Conservation (phyloP, 2,113 vertebrate genomes). For the Butastur rufipennis region DNA sequence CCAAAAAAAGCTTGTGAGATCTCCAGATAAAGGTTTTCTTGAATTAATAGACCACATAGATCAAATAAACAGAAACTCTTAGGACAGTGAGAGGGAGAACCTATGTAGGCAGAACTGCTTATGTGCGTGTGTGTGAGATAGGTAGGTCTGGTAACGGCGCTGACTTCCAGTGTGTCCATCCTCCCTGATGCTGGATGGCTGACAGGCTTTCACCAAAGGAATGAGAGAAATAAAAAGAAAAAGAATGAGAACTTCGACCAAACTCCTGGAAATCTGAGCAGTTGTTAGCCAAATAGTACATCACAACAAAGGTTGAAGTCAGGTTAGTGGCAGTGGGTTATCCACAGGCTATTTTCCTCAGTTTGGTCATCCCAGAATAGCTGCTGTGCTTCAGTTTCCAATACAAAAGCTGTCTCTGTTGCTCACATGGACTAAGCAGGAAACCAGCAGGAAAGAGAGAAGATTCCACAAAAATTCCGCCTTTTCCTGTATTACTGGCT, state of each 20-base stretch:
- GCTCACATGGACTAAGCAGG: slow-evolving; percentile 36
- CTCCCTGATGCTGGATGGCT: not conserved
- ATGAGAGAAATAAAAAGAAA: not conserved
- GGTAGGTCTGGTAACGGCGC: fast-evolving
- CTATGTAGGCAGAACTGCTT: not conserved
- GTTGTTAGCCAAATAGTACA: not conserved
- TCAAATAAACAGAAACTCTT: not conserved
- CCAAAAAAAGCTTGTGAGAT: not conserved
- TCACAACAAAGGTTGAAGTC: not conserved
- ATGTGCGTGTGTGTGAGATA: fast-evolving
- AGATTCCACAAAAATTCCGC: slow-evolving; percentile 44
- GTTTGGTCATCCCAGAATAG: not conserved
- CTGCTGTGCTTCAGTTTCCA: not conserved
- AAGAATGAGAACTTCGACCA: not conserved
- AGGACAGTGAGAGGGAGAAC: not conserved
- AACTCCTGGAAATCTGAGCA: not conserved
- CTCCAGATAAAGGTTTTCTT: not conserved
- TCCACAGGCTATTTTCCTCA: not conserved
- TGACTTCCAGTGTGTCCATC: not conserved
- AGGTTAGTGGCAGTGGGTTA: not conserved
- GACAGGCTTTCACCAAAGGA: not conserved
- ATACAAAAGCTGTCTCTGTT: slow-evolving; percentile 37
- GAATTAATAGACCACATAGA: not conserved
- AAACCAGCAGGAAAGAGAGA: slow-evolving; percentile 46
- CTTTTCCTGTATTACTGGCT: slow-evolving; percentile 39